These are phyloP conservation scores for Myiagra hebetior DNA, from an alignment of 2,113 vertebrate genomes.

Conservation along the genomic window DNA sequence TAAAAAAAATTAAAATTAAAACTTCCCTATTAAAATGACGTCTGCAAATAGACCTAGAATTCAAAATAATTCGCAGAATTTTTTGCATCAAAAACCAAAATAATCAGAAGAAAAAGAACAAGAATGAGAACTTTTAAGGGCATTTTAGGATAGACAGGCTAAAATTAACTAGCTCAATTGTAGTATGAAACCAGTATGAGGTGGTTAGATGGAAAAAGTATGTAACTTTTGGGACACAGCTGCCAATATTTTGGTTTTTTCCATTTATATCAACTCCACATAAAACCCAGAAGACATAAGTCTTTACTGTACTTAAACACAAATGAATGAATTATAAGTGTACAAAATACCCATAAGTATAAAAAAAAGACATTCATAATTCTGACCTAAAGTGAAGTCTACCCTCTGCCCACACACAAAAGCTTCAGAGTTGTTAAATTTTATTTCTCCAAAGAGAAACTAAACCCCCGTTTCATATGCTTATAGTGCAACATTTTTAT, in stretches of 20 bases:
- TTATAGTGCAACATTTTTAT: background rate
- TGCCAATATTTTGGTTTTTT: background rate
- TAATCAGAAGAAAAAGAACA: background rate
- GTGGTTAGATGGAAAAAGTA: background rate
- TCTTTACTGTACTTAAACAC: background rate
- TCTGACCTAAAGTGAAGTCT: constrained; percentile 26
- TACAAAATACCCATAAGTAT: background rate
- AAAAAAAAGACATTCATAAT: constrained; percentile 39
- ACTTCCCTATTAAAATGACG: background rate
- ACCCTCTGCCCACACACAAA: background rate
- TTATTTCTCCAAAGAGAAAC: background rate
- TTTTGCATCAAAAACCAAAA: background rate
- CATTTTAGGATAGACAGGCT: background rate
- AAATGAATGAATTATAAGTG: background rate
- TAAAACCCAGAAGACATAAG: background rate
- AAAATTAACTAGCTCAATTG: background rate
- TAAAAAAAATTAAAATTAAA: background rate
- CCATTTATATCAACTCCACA: background rate
- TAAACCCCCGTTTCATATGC: background rate
- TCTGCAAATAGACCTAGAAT: background rate
- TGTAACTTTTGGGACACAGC: background rate
- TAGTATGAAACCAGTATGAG: background rate
- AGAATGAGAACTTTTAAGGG: background rate
- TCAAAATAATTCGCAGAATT: background rate
- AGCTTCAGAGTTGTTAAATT: background rate